Evolutionary conservation across 53 echinoderm and acorn worm genomes (phyloP).

Genomic region (Astropecten irregularis): DNA sequence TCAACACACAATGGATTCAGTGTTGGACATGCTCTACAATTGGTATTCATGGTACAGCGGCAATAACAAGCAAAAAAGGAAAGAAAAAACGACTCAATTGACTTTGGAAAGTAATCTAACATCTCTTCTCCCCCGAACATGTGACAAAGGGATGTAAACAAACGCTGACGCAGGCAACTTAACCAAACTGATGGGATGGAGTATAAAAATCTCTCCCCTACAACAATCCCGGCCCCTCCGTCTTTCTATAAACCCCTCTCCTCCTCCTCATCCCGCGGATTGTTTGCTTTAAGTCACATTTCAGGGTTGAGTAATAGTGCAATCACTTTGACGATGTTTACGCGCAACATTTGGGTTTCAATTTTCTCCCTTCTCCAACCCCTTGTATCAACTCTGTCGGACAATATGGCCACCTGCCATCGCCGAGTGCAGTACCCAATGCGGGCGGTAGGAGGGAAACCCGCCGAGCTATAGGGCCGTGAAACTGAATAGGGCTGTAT

Average conservation of each 20-base stretch:
- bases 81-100: slow-evolving; percentile 55
- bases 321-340: slow-evolving; percentile 56
- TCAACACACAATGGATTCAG: no score
- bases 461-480: no score
- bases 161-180: slow-evolving; percentile 25
- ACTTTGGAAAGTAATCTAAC: slow-evolving; percentile 27
- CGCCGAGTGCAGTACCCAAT: not conserved
- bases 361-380: no score
- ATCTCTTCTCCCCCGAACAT: not conserved
- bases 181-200: slow-evolving; percentile 25
- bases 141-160: slow-evolving; percentile 7
- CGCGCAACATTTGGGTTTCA: slow-evolving; percentile 57
- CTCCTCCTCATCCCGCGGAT: not conserved
- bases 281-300: slow-evolving; percentile 52
- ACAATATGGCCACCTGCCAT: slow-evolving; percentile 53
- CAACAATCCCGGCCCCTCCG: no score
- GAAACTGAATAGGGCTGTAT: slow-evolving; percentile 23
- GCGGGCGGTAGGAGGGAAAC: no score
- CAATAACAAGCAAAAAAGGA: slow-evolving; percentile 12
- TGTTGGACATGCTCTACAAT: no score
- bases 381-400: slow-evolving; percentile 46
- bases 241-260: not conserved
- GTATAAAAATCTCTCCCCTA: no score
- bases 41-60: slow-evolving; percentile 29
- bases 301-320: slow-evolving; percentile 45